Percentiles rank a stretch among this genome's conserved stretches.
Conservation (phyloP, 2,797 vertebrate species). For the Myotis pilosus region DNA sequence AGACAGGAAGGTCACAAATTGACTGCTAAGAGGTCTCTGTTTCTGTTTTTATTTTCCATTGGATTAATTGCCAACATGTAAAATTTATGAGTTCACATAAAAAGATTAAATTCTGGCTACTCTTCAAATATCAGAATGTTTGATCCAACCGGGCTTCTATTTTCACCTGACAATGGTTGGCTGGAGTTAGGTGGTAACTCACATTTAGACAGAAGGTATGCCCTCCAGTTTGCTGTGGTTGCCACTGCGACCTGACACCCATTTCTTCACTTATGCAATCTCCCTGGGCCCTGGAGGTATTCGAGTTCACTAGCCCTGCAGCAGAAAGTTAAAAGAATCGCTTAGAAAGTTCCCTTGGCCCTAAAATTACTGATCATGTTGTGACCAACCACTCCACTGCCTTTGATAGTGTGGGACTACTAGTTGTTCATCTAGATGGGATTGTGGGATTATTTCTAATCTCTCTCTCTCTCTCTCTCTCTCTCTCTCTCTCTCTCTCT, state of each 20-base stretch:
- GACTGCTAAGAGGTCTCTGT: not conserved
- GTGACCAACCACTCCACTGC: not conserved
- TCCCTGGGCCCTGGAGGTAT: not conserved
- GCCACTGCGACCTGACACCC: not conserved
- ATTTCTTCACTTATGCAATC: not conserved
- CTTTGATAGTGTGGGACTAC: not conserved
- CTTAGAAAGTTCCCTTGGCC: not conserved
- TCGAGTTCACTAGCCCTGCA: not conserved
- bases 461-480: not conserved
- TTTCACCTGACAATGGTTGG: not conserved
- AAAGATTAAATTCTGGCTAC: not conserved
- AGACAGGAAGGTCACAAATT: not conserved
- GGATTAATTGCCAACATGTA: not conserved
- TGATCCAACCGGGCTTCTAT: not conserved
- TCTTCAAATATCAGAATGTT: not conserved
- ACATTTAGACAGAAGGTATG: not conserved
- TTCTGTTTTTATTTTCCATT: not conserved
- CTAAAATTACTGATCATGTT: not conserved
- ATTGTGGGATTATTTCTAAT: not conserved
- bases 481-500: not conserved
- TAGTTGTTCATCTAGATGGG: not conserved
- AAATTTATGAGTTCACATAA: not conserved
- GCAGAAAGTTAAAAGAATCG: not conserved
- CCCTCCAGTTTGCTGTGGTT: not conserved
- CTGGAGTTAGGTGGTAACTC: not conserved